A percentile compares a stretch with the other conserved stretches of the same genome.
These are phyloP conservation scores for Fistularia tabacaria DNA, from an alignment of 2,797 vertebrate species.

Conservation along the genomic window DNA sequence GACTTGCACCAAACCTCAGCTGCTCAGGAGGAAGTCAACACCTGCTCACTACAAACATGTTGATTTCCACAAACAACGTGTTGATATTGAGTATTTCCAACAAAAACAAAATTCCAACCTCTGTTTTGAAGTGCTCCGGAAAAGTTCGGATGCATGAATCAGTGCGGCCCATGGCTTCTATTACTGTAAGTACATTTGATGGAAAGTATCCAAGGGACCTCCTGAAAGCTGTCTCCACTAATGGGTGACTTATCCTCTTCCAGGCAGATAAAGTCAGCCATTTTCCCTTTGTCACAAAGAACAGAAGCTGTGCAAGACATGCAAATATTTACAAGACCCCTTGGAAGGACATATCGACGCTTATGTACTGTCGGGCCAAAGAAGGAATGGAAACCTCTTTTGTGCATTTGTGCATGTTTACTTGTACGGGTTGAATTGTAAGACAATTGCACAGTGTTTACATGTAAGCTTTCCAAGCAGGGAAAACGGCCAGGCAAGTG, in stretches of 20 bases:
- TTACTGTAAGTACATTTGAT: too few species aligned
- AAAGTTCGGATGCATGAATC: neutral
- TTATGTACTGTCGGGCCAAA: conserved; percentile 52
- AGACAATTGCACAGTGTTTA: conserved; percentile 66
- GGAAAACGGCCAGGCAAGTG: conserved; percentile 37
- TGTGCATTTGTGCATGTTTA: conserved; percentile 47
- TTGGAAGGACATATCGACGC: conserved; percentile 43
- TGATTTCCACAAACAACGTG: too few species aligned
- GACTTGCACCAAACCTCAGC: conserved; percentile 56
- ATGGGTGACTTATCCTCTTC: conserved; percentile 26
- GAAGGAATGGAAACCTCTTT: conserved; percentile 70
- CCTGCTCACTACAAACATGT: too few species aligned
- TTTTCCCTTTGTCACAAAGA: conserved; percentile 53
- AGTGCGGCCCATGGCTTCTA: too few species aligned
- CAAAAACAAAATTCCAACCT: too few species aligned
- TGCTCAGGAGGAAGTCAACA: conserved; percentile 17
- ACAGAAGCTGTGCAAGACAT: conserved; percentile 62
- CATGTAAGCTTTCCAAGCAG: conserved; percentile 48
- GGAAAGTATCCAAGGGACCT: neutral
- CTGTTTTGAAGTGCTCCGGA: too few species aligned
- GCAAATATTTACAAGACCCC: conserved; percentile 69
- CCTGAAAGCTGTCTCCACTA: conserved; percentile 11
- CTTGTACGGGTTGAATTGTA: conserved; percentile 23
- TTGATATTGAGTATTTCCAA: too few species aligned
- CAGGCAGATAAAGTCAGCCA: conserved; percentile 20